Conservation (phyloP, 2,113 vertebrate species). For the Fukomys damarensis region DNA sequence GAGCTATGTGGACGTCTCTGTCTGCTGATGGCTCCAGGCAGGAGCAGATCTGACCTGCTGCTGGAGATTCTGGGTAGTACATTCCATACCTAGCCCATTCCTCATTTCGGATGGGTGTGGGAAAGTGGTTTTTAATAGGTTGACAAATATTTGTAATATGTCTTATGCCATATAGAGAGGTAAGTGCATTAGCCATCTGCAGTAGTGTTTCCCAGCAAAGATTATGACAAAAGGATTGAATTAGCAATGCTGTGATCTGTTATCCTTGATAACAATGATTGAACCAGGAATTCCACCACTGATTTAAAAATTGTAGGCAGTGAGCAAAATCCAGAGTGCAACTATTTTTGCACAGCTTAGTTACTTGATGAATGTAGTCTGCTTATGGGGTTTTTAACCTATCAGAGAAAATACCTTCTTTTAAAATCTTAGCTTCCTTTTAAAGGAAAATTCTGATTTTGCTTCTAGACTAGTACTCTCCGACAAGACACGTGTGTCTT, state of each 20-base stretch:
- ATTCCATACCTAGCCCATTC: neutral
- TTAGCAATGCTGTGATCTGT: neutral
- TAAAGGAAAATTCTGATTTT: neutral
- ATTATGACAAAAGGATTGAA: neutral
- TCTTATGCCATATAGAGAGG: neutral
- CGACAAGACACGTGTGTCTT: neutral
- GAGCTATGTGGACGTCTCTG: neutral
- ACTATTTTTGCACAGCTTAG: neutral
- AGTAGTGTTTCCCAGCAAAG: slow-evolving; percentile 7
- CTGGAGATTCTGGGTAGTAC: neutral
- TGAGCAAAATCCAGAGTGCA: neutral
- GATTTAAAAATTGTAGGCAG: neutral
- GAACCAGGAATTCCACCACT: neutral
- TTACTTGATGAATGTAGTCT: neutral
- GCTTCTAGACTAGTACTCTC: neutral
- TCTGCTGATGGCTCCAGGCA: neutral
- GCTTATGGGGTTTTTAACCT: neutral
- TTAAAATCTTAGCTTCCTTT: slow-evolving; percentile 19
- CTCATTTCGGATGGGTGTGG: neutral
- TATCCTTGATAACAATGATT: neutral
- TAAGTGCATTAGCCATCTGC: neutral
- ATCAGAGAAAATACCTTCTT: neutral
- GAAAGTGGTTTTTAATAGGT: neutral
- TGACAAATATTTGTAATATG: neutral
- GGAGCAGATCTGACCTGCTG: neutral